phyloP scores from a whole-genome alignment of 2,113 vertebrate genomes.

The Megaceryle maxima region DNA sequence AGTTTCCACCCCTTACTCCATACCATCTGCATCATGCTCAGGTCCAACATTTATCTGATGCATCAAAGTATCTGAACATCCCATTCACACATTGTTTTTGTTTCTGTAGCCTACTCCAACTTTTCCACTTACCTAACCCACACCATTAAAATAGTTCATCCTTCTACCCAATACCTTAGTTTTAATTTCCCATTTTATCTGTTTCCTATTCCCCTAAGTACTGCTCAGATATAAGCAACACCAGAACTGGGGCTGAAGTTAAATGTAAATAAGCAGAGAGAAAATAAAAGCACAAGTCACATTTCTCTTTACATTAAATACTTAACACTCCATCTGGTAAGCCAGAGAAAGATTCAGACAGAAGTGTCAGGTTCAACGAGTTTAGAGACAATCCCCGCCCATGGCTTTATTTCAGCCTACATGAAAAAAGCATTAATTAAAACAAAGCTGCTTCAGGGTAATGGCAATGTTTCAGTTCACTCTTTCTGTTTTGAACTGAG shows the following conservation, averaged over 20 bases:
- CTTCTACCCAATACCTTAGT: no score
- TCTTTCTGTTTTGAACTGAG: background rate
- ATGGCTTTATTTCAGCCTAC: background rate
- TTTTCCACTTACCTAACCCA: no score
- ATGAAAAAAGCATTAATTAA: background rate
- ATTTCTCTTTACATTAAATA: background rate
- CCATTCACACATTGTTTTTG: no score
- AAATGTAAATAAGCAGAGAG: background rate
- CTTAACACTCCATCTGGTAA: background rate
- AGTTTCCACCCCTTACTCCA: no score
- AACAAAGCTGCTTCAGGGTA: background rate
- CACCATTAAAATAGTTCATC: no score
- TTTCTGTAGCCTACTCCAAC: no score
- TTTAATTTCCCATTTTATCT: background rate
- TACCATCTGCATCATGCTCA: no score
- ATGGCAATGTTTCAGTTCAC: background rate
- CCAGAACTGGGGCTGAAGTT: background rate
- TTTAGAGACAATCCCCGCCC: background rate
- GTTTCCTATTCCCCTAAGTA: background rate
- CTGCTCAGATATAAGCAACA: background rate
- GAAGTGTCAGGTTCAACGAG: background rate
- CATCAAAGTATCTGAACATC: no score
- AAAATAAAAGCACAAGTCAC: background rate
- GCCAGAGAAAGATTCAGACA: background rate
- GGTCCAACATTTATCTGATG: no score